These are phyloP conservation scores for Anoplius nigerrimus DNA, from an alignment of 2,888 invertebrate genomes.

Conservation along the genomic window DNA sequence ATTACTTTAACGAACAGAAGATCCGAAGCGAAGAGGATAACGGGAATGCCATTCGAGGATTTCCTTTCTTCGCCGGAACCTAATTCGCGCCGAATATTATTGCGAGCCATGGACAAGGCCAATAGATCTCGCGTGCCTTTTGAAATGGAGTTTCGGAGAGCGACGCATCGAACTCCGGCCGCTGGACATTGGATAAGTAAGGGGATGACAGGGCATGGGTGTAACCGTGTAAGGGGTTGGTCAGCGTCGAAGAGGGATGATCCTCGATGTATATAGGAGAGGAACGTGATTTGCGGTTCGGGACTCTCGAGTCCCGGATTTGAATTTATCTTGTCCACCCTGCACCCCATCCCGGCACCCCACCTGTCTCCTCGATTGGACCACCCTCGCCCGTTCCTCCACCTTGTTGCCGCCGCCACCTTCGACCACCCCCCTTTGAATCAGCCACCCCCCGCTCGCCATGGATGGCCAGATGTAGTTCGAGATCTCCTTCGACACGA, in stretches of 20 bases:
- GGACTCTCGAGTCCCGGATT: slow-evolving; percentile 65
- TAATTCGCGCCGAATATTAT: slow-evolving; percentile 8
- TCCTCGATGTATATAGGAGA: slow-evolving; percentile 67
- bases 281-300: slow-evolving; percentile 70
- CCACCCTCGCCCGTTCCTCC: slow-evolving; percentile 38
- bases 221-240: slow-evolving; percentile 61
- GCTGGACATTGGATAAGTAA: slow-evolving; percentile 65
- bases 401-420: slow-evolving; percentile 29
- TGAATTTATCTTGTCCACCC: slow-evolving; percentile 67
- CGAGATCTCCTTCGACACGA: slow-evolving; percentile 47
- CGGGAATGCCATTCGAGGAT: background rate
- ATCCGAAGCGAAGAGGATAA: background rate
- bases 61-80: background rate
- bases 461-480: slow-evolving; percentile 47
- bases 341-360: slow-evolving; percentile 30
- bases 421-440: slow-evolving; percentile 39
- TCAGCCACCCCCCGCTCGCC: slow-evolving; percentile 40
- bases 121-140: slow-evolving; percentile 53
- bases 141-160: slow-evolving; percentile 51
- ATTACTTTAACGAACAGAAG: background rate
- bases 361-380: slow-evolving; percentile 32
- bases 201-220: slow-evolving; percentile 64
- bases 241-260: slow-evolving; percentile 70
- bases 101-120: slow-evolving; percentile 12
- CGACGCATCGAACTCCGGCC: slow-evolving; percentile 28